Base-by-base conservation (phyloP, 92 coral and sea anemone species). In the Paramuricea clavata region DNA sequence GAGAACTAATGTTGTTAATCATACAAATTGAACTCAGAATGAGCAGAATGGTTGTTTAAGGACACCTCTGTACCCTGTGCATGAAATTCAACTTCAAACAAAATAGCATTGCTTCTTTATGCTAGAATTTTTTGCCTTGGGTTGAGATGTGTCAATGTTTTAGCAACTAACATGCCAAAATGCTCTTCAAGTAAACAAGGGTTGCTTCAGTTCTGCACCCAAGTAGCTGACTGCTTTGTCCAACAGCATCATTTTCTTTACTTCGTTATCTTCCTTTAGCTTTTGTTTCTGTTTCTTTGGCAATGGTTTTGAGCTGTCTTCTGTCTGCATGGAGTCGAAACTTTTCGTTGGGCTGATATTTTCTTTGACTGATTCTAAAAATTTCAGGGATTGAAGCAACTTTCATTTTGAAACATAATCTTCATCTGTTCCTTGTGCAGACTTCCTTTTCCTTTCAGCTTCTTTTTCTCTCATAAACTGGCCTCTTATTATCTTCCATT, bases 111-210 rank as follows among this genome's bases (percentile, higher is more conserved):
- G 32, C 35, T 76, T 44, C 43, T 76, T 49, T 49, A 44, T 62
- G 60, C 67, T 17, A 42, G 35, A 30, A 47, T 21, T 19, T 76
- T 76, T 34, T 80, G 69, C 52, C 74, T 30, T 36, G 54, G 72
- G 71, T 62, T 80, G 30, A 80, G 73, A 68, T 75, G 72, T 34
- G 85, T 68, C 52, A 80, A 36, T 15, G 72, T 80, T 56, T 80
- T 80, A 2, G 85, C 85, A 52, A 80, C 85, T 25, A 80, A 0
- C 85, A 80, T 80, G 39, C 85, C 73, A 80, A 57, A 80, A 47
- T 80, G 74, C 50, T 80, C 85, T 22, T 80, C 85, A 75, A 54
- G 47, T 80, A 43, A 69, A 69, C 9, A 43, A 61, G n/a, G n/a
- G 27, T 32, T 80, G 85, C 47, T 80, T 59, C 54, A 2, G 74